Conservation (phyloP, 2,113 vertebrate genomes). For the Oriolus oriolus region DNA sequence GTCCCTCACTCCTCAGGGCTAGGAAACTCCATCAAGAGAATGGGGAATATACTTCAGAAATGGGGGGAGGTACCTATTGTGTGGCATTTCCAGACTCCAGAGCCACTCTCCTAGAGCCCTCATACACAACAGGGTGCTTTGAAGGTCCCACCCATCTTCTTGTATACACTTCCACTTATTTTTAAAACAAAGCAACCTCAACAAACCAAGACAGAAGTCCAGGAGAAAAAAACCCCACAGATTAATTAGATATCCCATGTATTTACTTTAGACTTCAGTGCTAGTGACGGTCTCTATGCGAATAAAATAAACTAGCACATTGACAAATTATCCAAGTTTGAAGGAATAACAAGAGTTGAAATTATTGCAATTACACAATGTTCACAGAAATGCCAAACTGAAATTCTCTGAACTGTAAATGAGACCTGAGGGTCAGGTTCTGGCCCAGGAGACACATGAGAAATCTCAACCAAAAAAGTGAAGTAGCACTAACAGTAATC, state of each 20-base stretch:
- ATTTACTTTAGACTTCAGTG: conserved; percentile 21
- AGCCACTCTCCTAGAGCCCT: not conserved
- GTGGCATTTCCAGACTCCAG: not conserved
- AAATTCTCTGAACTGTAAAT: conserved; percentile 30
- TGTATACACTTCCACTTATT: not conserved
- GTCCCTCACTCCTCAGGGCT: not conserved
- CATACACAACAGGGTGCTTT: not conserved
- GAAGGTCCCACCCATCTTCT: not conserved
- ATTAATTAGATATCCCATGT: not conserved
- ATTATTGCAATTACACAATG: conserved; percentile 31
- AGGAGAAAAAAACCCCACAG: not conserved
- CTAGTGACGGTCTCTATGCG: not conserved
- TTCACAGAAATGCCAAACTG: not conserved
- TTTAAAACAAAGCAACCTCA: not conserved
- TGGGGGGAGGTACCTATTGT: not conserved
- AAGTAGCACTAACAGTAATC: not conserved
- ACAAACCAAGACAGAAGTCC: not conserved
- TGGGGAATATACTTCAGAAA: not conserved
- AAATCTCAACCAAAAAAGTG: not conserved
- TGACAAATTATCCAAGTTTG: conserved; percentile 24
- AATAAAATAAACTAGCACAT: conserved; percentile 16
- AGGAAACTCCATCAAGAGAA: not conserved
- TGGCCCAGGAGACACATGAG: not conserved
- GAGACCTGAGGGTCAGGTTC: conserved; percentile 36
- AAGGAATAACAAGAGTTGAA: conserved; percentile 26